These are phyloP conservation scores for Gisinianus flammeolus DNA, from an alignment of 2,888 invertebrate genomes.

Conservation along the genomic window DNA sequence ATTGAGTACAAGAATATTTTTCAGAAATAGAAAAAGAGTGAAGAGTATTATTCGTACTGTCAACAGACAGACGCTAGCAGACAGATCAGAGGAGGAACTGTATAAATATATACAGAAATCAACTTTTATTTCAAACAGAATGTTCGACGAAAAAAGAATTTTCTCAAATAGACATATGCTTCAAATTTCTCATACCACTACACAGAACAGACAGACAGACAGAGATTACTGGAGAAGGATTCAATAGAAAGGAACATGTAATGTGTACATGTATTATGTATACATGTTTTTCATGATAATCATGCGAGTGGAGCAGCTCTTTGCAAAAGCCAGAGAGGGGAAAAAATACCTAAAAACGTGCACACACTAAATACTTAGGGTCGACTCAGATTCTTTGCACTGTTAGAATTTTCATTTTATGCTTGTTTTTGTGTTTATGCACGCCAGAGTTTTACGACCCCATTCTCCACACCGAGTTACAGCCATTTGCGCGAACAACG, in stretches of 20 bases:
- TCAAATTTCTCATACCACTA: neutral
- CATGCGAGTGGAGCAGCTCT: too few species aligned
- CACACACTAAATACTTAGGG: constrained; percentile 35
- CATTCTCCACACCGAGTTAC: constrained; percentile 49
- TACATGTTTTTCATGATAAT: too few species aligned
- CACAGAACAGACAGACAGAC: constrained; percentile 7
- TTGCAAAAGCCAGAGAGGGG: constrained; percentile 13
- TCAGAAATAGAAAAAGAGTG: neutral
- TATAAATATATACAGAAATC: neutral
- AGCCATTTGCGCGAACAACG: constrained; percentile 44
- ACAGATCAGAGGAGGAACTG: neutral
- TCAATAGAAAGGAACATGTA: too few species aligned
- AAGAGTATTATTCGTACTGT: constrained; percentile 26
- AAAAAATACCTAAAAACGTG: constrained; percentile 18
- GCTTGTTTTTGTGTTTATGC: constrained; percentile 53
- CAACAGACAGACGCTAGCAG: constrained; percentile 22
- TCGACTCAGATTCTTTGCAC: constrained; percentile 32
- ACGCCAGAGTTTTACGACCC: constrained; percentile 48
- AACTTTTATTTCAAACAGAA: constrained; percentile 37
- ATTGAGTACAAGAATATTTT: neutral
- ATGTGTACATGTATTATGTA: too few species aligned
- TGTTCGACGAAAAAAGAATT: constrained; percentile 10
- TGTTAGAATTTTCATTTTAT: constrained; percentile 44
- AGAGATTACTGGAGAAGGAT: too few species aligned
- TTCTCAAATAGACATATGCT: neutral